Evolutionary conservation across 2,113 vertebrate species (phyloP).

Genomic region (Accipiter cooperii): DNA sequence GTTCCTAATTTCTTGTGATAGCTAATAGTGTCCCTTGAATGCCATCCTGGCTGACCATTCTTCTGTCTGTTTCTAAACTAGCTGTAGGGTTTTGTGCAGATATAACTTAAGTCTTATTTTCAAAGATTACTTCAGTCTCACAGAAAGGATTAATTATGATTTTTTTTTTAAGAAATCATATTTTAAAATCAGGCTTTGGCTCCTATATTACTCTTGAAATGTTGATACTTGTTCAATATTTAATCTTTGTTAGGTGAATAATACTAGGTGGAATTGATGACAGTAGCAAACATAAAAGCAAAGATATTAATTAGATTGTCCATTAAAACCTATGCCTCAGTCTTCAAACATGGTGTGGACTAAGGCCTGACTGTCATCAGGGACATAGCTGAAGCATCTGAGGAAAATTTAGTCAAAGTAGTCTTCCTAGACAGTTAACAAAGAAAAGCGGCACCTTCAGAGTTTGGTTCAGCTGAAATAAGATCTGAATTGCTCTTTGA

Average conservation of each 20-base stretch:
- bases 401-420: neutral
- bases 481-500: conserved; percentile 6
- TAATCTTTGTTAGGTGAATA: neutral
- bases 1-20: neutral
- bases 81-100: neutral
- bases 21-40: neutral
- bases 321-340: neutral
- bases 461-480: conserved; percentile 14
- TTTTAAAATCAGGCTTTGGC: neutral
- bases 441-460: neutral
- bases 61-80: neutral
- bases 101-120: neutral
- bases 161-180: neutral
- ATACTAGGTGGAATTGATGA: neutral
- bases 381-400: neutral
- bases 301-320: neutral
- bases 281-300: neutral
- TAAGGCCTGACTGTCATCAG: neutral
- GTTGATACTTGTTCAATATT: neutral
- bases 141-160: neutral
- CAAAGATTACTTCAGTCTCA: neutral
- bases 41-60: neutral
- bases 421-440: neutral
- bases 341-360: neutral
- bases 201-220: neutral